Evolutionary conservation across 2,888 invertebrate genomes (phyloP), one percentile per base, ranked within the genome.

Genomic region (Aethes cnicana): DNA sequence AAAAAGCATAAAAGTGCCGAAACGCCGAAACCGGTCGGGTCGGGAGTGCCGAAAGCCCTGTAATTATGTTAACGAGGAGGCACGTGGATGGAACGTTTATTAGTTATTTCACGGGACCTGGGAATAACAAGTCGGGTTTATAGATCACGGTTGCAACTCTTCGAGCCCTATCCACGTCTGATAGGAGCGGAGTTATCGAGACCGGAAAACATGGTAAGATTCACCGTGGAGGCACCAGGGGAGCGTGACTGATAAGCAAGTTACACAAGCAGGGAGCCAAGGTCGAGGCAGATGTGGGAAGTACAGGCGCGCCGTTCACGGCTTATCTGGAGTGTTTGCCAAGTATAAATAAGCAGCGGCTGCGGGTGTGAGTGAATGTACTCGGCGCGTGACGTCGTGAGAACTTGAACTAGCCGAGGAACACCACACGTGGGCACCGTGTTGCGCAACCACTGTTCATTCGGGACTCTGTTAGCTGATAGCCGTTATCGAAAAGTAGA

Each of bases 281-380:
- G 88, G 88, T 84, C 87, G 84, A 69, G 72, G 79, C 87, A 86
- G 89, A 85, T 86, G 87, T 85, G 85, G 83, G 84, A 85, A 85
- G 83, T 77, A 87, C 81, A 88, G 75, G 75, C 81, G 67, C 71
- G 74, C 68, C 81, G 81, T 86, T 86, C 76, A 86, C 70, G 58
- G 74, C 82, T 84, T 87, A 86, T 89, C 87, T 77, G 62, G 67
- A 74, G 72, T 85, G 83, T 89, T 88, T 85, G 79, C 77, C 61
- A 64, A 77, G 72, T 69, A 74, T 79, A 85, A 88, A 89, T 81
- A 89, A 79, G 79, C 77, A 78, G 74, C 76, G 47, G 49, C 41
- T 21, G 76, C 78, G 78, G 77, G 82, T 82, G 84, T 83, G 82
- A 82, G 84, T 83, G 82, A 82, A 82, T 77, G 81, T 71, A 78